Percentiles rank a stretch among this genome's conserved stretches.
These are phyloP conservation scores for Muscina levida DNA, from an alignment of 2,888 invertebrate genomes.

Conservation along the genomic window DNA sequence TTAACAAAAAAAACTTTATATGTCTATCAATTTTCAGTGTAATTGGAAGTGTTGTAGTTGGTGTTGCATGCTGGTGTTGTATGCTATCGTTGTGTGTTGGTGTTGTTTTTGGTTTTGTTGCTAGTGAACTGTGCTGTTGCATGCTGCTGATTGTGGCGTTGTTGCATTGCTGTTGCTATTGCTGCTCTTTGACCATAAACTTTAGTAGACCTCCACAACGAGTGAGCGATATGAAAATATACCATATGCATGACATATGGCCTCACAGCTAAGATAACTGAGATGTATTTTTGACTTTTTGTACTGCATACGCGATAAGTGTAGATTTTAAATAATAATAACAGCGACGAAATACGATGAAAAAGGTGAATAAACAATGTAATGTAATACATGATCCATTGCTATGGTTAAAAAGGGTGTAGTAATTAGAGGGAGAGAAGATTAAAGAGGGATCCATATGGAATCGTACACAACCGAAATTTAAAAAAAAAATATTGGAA, in stretches of 20 bases:
- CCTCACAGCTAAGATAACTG: neutral
- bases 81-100: too few relatives aligned
- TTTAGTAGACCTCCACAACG: slow-evolving; percentile 28
- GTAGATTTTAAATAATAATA: slow-evolving; percentile 15
- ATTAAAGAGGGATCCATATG: neutral
- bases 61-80: too few relatives aligned
- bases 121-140: neutral
- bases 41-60: neutral
- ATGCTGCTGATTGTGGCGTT: neutral
- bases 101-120: too few relatives aligned
- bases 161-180: slow-evolving; percentile 25
- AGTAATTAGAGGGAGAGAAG: neutral
- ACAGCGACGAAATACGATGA: too few relatives aligned
- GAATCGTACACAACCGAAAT: too few relatives aligned
- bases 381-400: slow-evolving; percentile 14
- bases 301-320: neutral
- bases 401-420: neutral
- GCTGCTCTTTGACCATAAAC: slow-evolving; percentile 65
- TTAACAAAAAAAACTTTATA: slow-evolving; percentile 13
- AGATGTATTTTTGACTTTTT: neutral
- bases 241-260: slow-evolving; percentile 16
- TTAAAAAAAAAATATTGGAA: too few relatives aligned
- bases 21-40: slow-evolving; percentile 26
- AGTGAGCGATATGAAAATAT: slow-evolving; percentile 11
- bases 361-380: slow-evolving; percentile 12